A percentile compares a stretch with the other conserved stretches of the same genome.
Conservation (phyloP, 2,113 vertebrate species). For the Aplodontia rufa region DNA sequence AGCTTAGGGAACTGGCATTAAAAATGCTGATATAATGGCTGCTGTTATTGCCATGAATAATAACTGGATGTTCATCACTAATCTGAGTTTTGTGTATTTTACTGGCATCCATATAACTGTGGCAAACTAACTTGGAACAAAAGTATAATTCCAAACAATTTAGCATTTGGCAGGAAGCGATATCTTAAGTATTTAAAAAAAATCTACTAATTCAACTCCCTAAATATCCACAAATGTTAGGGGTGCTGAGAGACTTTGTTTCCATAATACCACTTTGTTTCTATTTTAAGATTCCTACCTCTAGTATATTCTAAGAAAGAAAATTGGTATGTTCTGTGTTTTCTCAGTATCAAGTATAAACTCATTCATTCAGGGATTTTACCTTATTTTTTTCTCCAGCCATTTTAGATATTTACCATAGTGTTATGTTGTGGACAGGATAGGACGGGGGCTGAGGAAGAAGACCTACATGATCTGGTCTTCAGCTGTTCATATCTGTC, state of each 20-base stretch:
- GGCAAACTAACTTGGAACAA: neutral
- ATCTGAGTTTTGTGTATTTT: neutral
- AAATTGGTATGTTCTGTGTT: neutral
- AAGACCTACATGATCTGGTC: neutral
- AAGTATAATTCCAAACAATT: neutral
- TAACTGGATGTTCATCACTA: neutral
- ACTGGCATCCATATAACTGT: neutral
- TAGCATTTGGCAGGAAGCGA: neutral
- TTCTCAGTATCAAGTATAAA: neutral
- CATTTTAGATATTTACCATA: neutral
- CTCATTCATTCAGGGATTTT: neutral
- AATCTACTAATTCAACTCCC: neutral
- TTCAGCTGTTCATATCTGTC: neutral
- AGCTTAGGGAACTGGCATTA: neutral
- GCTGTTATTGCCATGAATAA: neutral
- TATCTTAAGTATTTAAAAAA: neutral
- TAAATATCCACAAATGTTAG: slow-evolving; percentile 4
- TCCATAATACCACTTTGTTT: neutral
- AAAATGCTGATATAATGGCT: neutral
- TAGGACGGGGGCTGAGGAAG: neutral
- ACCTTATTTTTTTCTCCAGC: neutral
- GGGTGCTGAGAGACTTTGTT: neutral
- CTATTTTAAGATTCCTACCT: neutral
- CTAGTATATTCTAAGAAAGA: neutral
- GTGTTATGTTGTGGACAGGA: too few relatives aligned